A percentile compares a stretch with the other conserved stretches of the same genome.
phyloP scores from a whole-genome alignment of 2,888 invertebrate genomes.

The Galerucella calmariensis region DNA sequence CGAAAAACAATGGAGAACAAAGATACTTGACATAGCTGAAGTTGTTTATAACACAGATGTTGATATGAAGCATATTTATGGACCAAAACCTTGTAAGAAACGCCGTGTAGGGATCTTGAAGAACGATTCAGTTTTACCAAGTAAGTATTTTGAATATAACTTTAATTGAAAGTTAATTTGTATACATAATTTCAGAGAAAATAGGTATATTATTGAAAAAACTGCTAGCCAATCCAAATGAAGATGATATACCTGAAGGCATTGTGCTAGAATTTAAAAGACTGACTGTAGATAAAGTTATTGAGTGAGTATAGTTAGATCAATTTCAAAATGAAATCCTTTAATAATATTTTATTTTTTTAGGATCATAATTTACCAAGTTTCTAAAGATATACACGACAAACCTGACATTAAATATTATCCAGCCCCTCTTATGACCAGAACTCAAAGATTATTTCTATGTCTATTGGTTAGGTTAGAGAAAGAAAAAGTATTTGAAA shows the following conservation, averaged over 20 bases:
- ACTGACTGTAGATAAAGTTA: slow-evolving; percentile 47
- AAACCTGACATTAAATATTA: slow-evolving; percentile 60
- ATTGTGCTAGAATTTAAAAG: slow-evolving; percentile 49
- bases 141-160: slow-evolving; percentile 29
- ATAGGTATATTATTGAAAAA: slow-evolving; percentile 47
- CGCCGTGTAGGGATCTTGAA: slow-evolving; percentile 22
- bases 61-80: slow-evolving; percentile 17
- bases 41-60: slow-evolving; percentile 19
- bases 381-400: slow-evolving; percentile 51
- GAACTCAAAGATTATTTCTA: slow-evolving; percentile 62
- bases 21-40: slow-evolving; percentile 39
- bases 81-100: background rate
- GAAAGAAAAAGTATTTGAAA: slow-evolving; percentile 46
- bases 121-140: slow-evolving; percentile 12
- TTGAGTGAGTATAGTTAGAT: slow-evolving; percentile 48
- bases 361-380: slow-evolving; percentile 54
- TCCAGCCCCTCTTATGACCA: slow-evolving; percentile 66
- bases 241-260: slow-evolving; percentile 51
- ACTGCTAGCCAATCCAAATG: slow-evolving; percentile 49
- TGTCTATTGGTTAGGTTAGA: slow-evolving; percentile 61
- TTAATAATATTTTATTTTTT: slow-evolving; percentile 24
- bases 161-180: background rate
- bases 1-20: slow-evolving; percentile 40
- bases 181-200: slow-evolving; percentile 41
- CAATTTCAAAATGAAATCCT: background rate